A percentile compares a stretch with the other conserved stretches of the same genome.
Conservation (phyloP, 2,888 invertebrate genomes). For the Rugalucina vietnamica region DNA sequence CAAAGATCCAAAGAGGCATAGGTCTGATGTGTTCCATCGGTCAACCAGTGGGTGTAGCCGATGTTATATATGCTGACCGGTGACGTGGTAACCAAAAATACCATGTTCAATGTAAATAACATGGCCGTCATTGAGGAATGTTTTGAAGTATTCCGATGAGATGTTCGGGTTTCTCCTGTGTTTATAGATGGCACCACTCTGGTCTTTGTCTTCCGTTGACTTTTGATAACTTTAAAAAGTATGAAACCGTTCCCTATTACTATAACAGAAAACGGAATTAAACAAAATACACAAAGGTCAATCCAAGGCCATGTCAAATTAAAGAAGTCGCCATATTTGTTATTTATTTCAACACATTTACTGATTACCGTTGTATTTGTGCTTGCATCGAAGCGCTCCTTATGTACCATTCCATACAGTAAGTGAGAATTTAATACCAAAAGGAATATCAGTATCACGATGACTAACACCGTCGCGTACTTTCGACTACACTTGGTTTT, state of each 20-base stretch:
- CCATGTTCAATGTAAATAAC: constrained; percentile 70
- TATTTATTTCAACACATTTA: constrained; percentile 47
- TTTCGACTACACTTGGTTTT: constrained; percentile 63
- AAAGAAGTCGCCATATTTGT: constrained; percentile 60
- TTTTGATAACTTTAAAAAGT: constrained; percentile 65
- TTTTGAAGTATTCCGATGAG: constrained; percentile 7
- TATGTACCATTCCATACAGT: constrained; percentile 64
- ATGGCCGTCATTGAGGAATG: constrained; percentile 73
- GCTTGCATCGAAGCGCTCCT: neutral
- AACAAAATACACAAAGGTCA: constrained; percentile 73
- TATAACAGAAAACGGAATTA: constrained; percentile 73
- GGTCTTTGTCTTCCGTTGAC: constrained; percentile 46
- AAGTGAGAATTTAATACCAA: constrained; percentile 70
- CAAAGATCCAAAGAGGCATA: constrained; percentile 54
- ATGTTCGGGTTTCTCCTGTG: neutral
- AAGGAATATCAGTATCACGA: constrained; percentile 54
- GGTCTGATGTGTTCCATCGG: neutral
- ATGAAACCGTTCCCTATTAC: constrained; percentile 74
- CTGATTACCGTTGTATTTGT: neutral
- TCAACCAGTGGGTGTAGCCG: constrained; percentile 57
- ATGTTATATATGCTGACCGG: constrained; percentile 72
- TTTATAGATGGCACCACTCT: neutral
- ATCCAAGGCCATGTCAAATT: constrained; percentile 75
- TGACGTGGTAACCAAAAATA: constrained; percentile 70
- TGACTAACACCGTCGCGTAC: constrained; percentile 51